These are phyloP conservation scores for Microtus oregoni DNA, from an alignment of 2,113 vertebrate species.

Conservation along the genomic window DNA sequence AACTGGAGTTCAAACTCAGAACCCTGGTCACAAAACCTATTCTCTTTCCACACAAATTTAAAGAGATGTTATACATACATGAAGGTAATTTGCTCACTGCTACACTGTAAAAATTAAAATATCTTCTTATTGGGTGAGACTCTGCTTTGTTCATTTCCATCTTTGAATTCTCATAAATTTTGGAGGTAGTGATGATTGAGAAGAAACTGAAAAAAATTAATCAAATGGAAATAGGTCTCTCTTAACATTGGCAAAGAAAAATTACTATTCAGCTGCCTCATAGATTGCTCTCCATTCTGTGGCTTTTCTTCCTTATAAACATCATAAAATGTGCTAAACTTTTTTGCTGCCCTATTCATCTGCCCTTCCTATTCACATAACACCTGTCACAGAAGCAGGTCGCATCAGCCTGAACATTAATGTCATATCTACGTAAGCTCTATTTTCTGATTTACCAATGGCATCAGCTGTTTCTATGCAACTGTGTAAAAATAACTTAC, in stretches of 20 bases:
- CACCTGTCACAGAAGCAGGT: background rate
- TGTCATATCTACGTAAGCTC: background rate
- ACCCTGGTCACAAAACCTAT: background rate
- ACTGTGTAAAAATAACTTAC: background rate
- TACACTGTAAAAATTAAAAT: background rate
- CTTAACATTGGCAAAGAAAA: background rate
- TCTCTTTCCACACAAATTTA: background rate
- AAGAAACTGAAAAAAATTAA: background rate
- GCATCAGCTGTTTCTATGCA: constrained; percentile 2
- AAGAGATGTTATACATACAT: background rate
- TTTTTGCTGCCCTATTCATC: too few species aligned
- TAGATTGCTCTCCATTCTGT: background rate
- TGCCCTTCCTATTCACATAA: too few species aligned
- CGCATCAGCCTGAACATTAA: background rate
- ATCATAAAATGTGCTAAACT: too few species aligned
- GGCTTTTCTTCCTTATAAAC: background rate
- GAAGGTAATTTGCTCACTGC: background rate
- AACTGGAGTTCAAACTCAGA: background rate
- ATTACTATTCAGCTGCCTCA: background rate
- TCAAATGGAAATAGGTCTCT: background rate
- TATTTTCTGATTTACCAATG: constrained; percentile 42
- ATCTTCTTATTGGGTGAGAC: background rate
- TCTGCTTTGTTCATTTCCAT: background rate
- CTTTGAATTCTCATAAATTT: background rate
- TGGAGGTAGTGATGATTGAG: background rate